These are phyloP conservation scores for Heloderma charlesbogerti DNA, from an alignment of 2,113 vertebrate genomes.

Conservation along the genomic window DNA sequence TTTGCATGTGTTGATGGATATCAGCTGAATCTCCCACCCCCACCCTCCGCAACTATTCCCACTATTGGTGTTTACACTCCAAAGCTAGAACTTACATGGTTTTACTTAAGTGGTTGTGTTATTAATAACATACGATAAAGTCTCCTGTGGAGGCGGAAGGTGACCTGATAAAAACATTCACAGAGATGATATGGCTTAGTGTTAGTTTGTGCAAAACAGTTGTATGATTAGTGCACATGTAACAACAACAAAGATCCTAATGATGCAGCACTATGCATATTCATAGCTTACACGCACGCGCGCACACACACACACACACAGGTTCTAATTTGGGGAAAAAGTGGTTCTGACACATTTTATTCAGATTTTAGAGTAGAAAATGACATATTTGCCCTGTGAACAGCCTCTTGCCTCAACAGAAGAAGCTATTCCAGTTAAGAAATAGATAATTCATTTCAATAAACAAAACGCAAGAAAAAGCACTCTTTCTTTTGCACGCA, in stretches of 20 bases:
- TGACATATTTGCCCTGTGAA: conserved; percentile 18
- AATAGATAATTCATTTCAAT: neutral
- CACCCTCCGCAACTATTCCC: rapidly evolving
- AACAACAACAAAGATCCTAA: conserved; percentile 23
- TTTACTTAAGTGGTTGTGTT: conserved; percentile 5
- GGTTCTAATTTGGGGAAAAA: conserved; percentile 9
- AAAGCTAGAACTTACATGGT: neutral
- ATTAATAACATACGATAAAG: neutral
- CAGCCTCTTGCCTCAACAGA: conserved; percentile 8
- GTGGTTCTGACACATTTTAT: conserved; percentile 32
- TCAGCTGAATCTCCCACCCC: neutral
- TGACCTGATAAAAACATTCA: conserved; percentile 32
- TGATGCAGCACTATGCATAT: conserved; percentile 44
- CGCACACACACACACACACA: conserved; percentile 29
- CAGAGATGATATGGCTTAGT: conserved; percentile 54
- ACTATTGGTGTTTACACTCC: neutral
- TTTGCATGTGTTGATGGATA: neutral
- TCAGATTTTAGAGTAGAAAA: conserved; percentile 29
- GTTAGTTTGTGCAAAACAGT: conserved; percentile 56
- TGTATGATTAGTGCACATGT: conserved; percentile 20
- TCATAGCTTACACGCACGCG: conserved; percentile 38
- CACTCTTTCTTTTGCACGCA: rapidly evolving
- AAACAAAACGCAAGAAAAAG: neutral
- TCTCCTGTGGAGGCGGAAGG: conserved; percentile 21
- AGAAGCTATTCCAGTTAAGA: neutral